These are phyloP conservation scores for Yponomeuta evonymella DNA, from an alignment of 2,888 invertebrate genomes.

Conservation along the genomic window DNA sequence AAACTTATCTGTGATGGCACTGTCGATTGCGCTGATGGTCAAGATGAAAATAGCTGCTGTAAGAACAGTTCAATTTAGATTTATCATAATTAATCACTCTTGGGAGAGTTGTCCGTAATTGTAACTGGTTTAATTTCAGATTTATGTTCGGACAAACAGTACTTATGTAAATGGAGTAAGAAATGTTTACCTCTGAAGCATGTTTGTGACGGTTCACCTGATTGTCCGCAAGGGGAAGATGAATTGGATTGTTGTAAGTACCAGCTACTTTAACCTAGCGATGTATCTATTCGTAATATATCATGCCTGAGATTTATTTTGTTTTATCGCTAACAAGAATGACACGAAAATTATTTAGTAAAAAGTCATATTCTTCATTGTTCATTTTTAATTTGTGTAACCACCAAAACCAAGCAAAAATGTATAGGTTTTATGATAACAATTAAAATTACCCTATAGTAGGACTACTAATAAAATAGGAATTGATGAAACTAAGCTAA, in stretches of 20 bases:
- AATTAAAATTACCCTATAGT: too few species aligned
- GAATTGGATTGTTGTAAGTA: slow-evolving; percentile 86
- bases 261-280: neutral
- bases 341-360: too few species aligned
- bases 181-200: slow-evolving; percentile 77
- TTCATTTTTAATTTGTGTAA: too few species aligned
- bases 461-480: too few species aligned
- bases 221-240: slow-evolving; percentile 84
- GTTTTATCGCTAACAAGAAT: too few species aligned
- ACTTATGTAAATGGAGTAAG: slow-evolving; percentile 79
- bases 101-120: neutral
- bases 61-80: slow-evolving; percentile 33
- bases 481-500: too few species aligned
- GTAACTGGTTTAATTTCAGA: neutral
- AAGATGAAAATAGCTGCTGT: slow-evolving; percentile 86
- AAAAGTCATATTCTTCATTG: too few species aligned
- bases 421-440: too few species aligned
- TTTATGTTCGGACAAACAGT: slow-evolving; percentile 54
- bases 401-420: too few species aligned
- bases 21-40: slow-evolving; percentile 83
- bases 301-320: neutral
- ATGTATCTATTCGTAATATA: neutral
- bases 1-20: slow-evolving; percentile 84
- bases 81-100: neutral
- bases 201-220: slow-evolving; percentile 79